Conservation (phyloP, 1,140 invertebrate genomes). For the Cylas formicarius region DNA sequence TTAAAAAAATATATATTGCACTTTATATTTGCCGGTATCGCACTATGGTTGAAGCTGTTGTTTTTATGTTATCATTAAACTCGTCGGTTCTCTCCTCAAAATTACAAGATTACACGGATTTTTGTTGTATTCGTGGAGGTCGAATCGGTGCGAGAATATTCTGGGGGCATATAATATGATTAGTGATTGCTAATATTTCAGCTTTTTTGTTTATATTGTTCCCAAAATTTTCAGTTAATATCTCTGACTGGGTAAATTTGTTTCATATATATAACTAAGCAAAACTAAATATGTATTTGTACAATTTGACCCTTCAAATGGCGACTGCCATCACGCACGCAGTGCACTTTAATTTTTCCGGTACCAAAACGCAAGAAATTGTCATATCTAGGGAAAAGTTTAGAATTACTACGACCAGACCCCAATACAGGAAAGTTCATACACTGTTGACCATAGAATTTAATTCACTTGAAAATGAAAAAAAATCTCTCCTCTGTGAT, state of each 20-base stretch:
- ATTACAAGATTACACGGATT: no score
- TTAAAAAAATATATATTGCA: no score
- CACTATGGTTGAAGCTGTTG: no score
- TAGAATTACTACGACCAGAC: constrained; percentile 92
- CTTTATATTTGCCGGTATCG: no score
- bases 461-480: no score
- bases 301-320: constrained; percentile 95
- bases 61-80: no score
- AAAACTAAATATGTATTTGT: constrained; percentile 85
- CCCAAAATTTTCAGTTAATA: background rate
- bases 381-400: constrained; percentile 84
- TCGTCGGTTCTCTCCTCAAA: no score
- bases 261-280: background rate
- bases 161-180: constrained; percentile 2
- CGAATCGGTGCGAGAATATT: constrained; percentile 23
- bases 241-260: no score
- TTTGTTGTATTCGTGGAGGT: constrained; percentile 17
- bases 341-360: constrained; percentile 97
- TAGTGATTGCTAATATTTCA: background rate
- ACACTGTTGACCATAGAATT: constrained; percentile 90
- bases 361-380: constrained; percentile 95
- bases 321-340: constrained; percentile 95
- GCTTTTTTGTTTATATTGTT: background rate
- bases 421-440: constrained; percentile 98
- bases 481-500: no score